Percentiles rank a stretch among this genome's conserved stretches.
These are phyloP conservation scores for Nymphalis io DNA, from an alignment of 1,140 invertebrate species.

Conservation along the genomic window DNA sequence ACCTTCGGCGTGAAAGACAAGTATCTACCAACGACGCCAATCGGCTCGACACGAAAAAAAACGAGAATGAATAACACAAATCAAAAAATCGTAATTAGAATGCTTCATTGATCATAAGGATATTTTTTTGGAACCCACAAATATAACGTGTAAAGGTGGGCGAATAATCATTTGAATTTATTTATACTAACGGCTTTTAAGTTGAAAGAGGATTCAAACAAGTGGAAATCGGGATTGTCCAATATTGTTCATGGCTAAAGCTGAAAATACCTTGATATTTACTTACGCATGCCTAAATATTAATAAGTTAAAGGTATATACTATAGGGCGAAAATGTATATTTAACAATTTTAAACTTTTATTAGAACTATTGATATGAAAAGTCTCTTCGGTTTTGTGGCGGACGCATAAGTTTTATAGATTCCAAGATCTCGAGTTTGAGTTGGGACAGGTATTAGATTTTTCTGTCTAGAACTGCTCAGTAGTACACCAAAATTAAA, in stretches of 20 bases:
- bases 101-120: slow-evolving; percentile 14
- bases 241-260: slow-evolving; percentile 2
- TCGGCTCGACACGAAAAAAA: no score
- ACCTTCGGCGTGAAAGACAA: no score
- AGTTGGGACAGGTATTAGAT: no score
- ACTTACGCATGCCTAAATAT: background rate
- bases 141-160: slow-evolving; percentile 5
- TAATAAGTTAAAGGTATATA: background rate
- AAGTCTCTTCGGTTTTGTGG: no score
- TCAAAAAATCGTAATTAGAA: no score
- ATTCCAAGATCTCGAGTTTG: no score
- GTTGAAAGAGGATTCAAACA: slow-evolving; percentile 18
- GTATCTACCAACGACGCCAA: no score
- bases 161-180: slow-evolving; percentile 22
- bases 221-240: slow-evolving; percentile 19
- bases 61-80: no score
- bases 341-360: background rate
- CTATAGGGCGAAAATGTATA: background rate
- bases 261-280: background rate
- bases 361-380: background rate
- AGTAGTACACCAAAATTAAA: no score
- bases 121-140: slow-evolving; percentile 13
- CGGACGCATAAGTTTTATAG: background rate
- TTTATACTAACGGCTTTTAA: slow-evolving; percentile 24
- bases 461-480: no score